Evolutionary conservation across 2,888 invertebrate genomes (phyloP), one percentile per base, ranked within the genome.

Genomic region (Drosophila anomalata): DNA sequence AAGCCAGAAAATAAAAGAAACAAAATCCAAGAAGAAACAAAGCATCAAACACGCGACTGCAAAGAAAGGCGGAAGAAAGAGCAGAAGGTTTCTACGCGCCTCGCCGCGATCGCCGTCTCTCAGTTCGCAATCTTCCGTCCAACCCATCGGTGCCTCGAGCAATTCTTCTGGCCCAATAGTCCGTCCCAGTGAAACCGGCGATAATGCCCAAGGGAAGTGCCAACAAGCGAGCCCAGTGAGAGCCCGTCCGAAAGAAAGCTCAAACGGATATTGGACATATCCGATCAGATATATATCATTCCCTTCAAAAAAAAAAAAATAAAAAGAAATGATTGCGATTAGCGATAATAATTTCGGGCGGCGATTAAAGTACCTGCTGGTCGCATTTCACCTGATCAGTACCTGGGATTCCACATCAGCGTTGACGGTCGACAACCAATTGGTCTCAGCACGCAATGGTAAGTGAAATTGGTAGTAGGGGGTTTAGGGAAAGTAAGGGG

Each of bases 371-470:
- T 82, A 46, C 5, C 36, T 62, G 65, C 61, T 75, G 48, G 73
- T 67, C 52, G 50, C 56, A 60, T 55, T 84, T 48, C 78, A 63
- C 33, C 62, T 71, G 54, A 68, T 75, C 59, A 76, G 75, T 50
- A 20, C 9, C 31, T 78, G 77, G 73, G 46, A 60, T 22, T 42
- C 11, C 29, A 29, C 77, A 17, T 51, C 50, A 3, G 73, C 83
- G 3, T 72, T 91, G 60, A 91, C 89, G 14, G 91, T 92, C 78
- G 92, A 92, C 78, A 92, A 91, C 77, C 90, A 91, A 76, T 78
- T 92, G 71, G 91, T 92, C 50, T 90, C 91, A 36, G 89, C 90
- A 20, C 83, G 91, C 81, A 91, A 91, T 90, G 91, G 91, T 92
- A 77, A 91, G 91, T 65, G 24, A 17, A 22, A 26, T 11, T 6